Evolutionary conservation across 2,888 invertebrate genomes (phyloP).

Genomic region (Bedellia somnulentella): DNA sequence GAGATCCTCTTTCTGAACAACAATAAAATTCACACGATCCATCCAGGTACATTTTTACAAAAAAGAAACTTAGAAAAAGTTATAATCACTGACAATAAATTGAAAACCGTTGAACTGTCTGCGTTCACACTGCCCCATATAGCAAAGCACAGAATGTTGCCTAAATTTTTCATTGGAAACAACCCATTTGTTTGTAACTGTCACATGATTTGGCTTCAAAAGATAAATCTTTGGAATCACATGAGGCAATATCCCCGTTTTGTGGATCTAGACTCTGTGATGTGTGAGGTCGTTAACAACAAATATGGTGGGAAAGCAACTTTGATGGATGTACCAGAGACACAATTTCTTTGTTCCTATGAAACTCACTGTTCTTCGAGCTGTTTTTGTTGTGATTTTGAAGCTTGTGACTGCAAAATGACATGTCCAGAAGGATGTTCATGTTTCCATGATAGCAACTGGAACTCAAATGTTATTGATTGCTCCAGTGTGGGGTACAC

Average conservation of each 20-base stretch:
- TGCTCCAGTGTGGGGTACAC: slow-evolving; percentile 75
- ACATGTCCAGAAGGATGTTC: slow-evolving; percentile 82
- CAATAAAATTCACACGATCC: slow-evolving; percentile 71
- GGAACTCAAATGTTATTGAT: slow-evolving; percentile 82
- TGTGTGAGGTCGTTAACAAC: slow-evolving; percentile 72
- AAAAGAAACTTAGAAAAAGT: slow-evolving; percentile 75
- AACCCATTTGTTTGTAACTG: slow-evolving; percentile 88
- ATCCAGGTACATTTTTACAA: slow-evolving; percentile 71
- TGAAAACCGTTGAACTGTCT: slow-evolving; percentile 71
- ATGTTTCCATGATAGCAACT: slow-evolving; percentile 82
- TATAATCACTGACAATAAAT: slow-evolving; percentile 73
- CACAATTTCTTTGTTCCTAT: slow-evolving; percentile 80
- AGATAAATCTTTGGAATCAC: slow-evolving; percentile 74
- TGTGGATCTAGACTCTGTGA: slow-evolving; percentile 74
- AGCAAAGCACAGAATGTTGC: slow-evolving; percentile 66
- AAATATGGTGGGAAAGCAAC: slow-evolving; percentile 67
- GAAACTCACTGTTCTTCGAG: slow-evolving; percentile 80
- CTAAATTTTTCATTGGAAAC: slow-evolving; percentile 77
- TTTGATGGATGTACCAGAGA: slow-evolving; percentile 68
- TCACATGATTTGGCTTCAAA: slow-evolving; percentile 83
- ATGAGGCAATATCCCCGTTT: slow-evolving; percentile 76
- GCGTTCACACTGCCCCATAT: slow-evolving; percentile 71
- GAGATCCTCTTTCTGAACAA: slow-evolving; percentile 75
- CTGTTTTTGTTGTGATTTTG: slow-evolving; percentile 87
- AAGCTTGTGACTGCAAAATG: slow-evolving; percentile 89